A percentile compares a stretch with the other conserved stretches of the same genome.
Conservation (phyloP, 2,797 vertebrate species). For the Gastrophryne carolinensis region DNA sequence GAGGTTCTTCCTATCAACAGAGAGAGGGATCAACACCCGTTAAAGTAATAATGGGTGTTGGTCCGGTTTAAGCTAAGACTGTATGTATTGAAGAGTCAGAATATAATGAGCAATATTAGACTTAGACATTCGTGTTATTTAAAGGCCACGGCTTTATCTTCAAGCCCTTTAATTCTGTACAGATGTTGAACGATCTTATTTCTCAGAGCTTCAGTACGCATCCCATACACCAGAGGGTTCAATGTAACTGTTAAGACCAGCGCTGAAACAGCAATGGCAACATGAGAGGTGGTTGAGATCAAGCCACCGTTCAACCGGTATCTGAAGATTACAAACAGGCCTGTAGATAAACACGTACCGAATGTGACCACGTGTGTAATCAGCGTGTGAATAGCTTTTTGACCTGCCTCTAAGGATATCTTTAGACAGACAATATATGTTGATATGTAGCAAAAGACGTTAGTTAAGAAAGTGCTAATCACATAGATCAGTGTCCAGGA, state of each 20-base stretch:
- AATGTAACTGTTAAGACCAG: background rate
- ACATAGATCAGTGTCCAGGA: background rate
- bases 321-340: background rate
- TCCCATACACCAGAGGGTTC: slow-evolving; percentile 19
- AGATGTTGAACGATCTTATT: background rate
- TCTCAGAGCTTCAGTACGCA: slow-evolving; percentile 11
- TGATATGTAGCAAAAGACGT: background rate
- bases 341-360: background rate
- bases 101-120: too few species aligned
- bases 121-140: too few species aligned
- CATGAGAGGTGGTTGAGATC: background rate
- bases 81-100: too few species aligned
- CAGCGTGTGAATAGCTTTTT: background rate
- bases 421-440: background rate
- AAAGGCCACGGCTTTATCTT: background rate
- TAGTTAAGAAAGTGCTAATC: too few species aligned
- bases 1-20: too few species aligned
- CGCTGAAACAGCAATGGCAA: background rate
- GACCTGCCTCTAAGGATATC: background rate
- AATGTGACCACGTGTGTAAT: background rate
- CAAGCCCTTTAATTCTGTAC: background rate
- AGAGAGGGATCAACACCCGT: too few species aligned
- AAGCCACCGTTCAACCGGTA: background rate
- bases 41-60: too few species aligned
- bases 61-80: too few species aligned